Conservation (phyloP, 2,113 vertebrate genomes). For the Oreotragus oreotragus region DNA sequence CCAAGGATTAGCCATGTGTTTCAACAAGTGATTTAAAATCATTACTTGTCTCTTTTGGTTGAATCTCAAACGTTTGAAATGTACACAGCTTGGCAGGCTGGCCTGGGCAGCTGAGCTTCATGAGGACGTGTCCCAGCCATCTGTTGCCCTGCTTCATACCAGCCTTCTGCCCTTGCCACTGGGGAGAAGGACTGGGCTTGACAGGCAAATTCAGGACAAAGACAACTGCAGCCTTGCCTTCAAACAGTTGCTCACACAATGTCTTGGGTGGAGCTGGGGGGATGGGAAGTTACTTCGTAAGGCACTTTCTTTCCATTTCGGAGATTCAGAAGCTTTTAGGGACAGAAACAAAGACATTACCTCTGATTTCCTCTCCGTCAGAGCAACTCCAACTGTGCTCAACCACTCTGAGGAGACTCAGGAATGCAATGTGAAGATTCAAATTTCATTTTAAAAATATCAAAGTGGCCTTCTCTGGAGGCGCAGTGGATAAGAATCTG, state of each 20-base stretch:
- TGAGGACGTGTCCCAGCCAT: constrained; percentile 48
- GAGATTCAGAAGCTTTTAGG: background rate
- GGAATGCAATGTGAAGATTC: background rate
- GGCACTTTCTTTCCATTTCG: background rate
- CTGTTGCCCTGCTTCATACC: constrained; percentile 54
- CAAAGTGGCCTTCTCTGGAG: background rate
- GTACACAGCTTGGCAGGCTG: constrained; percentile 59
- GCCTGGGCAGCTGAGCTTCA: constrained; percentile 53
- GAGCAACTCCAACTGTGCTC: background rate
- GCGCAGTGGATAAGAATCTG: background rate
- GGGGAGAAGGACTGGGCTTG: background rate
- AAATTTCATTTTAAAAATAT: background rate
- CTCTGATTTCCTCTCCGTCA: background rate
- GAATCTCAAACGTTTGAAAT: constrained; percentile 59
- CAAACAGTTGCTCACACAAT: constrained; percentile 14
- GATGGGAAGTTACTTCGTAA: background rate
- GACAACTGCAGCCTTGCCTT: constrained; percentile 47
- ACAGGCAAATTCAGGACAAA: constrained; percentile 26
- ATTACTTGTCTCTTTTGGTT: constrained; percentile 46
- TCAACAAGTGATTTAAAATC: constrained; percentile 59
- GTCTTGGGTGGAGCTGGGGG: background rate
- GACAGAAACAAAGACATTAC: background rate
- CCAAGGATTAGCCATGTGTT: constrained; percentile 65
- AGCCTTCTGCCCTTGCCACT: constrained; percentile 20
- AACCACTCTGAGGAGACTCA: background rate